A percentile compares a stretch with the other conserved stretches of the same genome.
phyloP scores from a whole-genome alignment of 2,888 invertebrate genomes.

The Clepsis dumicolana region DNA sequence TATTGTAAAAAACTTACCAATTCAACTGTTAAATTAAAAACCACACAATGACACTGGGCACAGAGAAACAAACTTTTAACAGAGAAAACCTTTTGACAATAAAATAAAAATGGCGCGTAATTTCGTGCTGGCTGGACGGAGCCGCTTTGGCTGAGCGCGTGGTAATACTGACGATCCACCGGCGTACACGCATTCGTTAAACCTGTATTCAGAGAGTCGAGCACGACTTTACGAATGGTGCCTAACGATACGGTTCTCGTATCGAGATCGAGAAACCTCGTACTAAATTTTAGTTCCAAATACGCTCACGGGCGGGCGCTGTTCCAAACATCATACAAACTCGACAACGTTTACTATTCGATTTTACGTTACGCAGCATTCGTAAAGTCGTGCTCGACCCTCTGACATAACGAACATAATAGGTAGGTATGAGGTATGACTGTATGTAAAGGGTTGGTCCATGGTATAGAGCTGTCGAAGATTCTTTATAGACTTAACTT shows the following conservation, averaged over 20 bases:
- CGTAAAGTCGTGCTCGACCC: too few relatives aligned
- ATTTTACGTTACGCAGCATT: too few relatives aligned
- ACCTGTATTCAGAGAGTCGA: conserved; percentile 41
- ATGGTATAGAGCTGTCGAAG: background rate
- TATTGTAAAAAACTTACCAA: conserved; percentile 27
- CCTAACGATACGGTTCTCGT: too few relatives aligned
- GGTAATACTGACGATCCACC: conserved; percentile 22
- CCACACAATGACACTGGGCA: conserved; percentile 28
- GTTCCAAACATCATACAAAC: too few relatives aligned
- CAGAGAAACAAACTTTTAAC: conserved; percentile 17
- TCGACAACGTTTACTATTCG: too few relatives aligned
- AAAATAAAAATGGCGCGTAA: conserved; percentile 22
- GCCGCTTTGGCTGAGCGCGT: conserved; percentile 32
- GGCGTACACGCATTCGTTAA: conserved; percentile 34
- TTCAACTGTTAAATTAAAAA: background rate
- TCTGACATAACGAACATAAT: conserved; percentile 16
- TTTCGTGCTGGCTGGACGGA: conserved; percentile 20
- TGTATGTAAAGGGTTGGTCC: background rate
- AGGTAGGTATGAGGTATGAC: conserved; percentile 23
- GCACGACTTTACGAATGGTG: too few relatives aligned
- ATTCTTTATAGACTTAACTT: too few relatives aligned
- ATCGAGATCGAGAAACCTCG: too few relatives aligned
- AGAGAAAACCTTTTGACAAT: background rate
- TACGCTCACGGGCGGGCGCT: too few relatives aligned
- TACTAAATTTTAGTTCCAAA: too few relatives aligned